Evolutionary conservation across 2,888 invertebrate species (phyloP), one percentile per base, ranked within the genome.

Genomic region (Isotomurus palustris): DNA sequence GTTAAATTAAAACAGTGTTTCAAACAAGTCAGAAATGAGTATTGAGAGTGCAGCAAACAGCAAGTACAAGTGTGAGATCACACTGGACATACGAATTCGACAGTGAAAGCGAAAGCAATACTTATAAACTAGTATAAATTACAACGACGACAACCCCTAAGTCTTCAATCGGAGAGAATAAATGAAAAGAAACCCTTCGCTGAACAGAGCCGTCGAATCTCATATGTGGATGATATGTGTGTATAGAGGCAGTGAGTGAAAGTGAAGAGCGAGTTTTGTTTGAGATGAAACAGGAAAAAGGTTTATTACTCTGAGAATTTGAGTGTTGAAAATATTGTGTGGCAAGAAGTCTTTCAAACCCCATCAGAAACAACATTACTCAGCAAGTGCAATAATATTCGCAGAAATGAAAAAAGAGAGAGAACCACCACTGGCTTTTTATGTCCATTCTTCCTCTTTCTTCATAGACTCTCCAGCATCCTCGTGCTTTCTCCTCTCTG

Each of bases 351-450:
- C 53, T 57, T 57, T 57, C 55, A 56, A 57, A 63, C 47, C 52
- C 57, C 57, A 60, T 62, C 49, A 59, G 59, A 56, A 59, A 56
- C 56, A 56, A 58, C 62, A 59, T 63, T 63, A 60, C 60, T 57
- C 60, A 60, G 53, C 60, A 60, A 63, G 60, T 63, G 56, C 63
- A 63, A 60, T 63, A 63, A 63, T 63, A 60, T 63, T 63, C 60
- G 63, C 63, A 63, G 56, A 57, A 59, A 62, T 50, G 24, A 27
- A 47, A 47, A 17, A 28, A 62, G 47, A 14, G n/a, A 47, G 28
- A 47, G 28, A 24, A 24, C n/a, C n/a, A n/a, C n/a, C n/a, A n/a
- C 49, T 45, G 21, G 32, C 29, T 51, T 57, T 57, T 57, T 57
- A 57, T 57, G 50, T 50, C 44, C 56, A 28, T 51, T 38, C 51